Evolutionary conservation across 2,113 vertebrate genomes (phyloP), one percentile per base, ranked within the genome.

Genomic region (Zootoca vivipara): DNA sequence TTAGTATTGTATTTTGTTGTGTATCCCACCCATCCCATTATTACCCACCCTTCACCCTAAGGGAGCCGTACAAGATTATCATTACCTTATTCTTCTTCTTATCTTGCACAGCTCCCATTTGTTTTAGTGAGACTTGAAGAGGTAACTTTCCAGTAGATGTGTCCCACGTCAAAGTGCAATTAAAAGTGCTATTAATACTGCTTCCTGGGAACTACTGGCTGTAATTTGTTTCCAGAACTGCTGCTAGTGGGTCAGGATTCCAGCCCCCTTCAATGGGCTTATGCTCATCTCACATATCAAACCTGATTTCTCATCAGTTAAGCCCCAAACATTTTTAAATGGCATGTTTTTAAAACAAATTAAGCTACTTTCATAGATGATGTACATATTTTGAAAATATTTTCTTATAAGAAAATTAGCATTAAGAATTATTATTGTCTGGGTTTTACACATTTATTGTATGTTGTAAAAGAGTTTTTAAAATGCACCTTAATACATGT

Each of bases 381-480:
- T 95, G 92, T 94, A 82, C 56, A 88, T 95, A 89, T 90, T 88
- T 92, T 92, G 85, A 90, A 90, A 92, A 90, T 89, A 84, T 86
- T 95, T 90, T 20, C 0, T 93, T 93, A 87, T 80, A 88, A 85
- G 85, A 69, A 58, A 65, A 85, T 88, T 91, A 95, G 95, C 82
- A 91, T 93, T 92, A 90, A 87, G 78, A 89, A 35, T 56, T 88
- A 7, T 80, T 78, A 92, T 88, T 35, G 89, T 91, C 87, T 87
- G 87, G 15, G 56, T 94, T 93, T 94, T 93, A 87, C 90, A 89
- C 26, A 42, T 89, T 93, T 90, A 80, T 90, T 87, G 2, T 90
- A 20, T 86, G 38, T 72, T 93, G 62, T 64, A 87, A 85, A 90
- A 89, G 87, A 90, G 72, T 18, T 79, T 78, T 93, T 90, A 90